Conservation (phyloP, 2,113 vertebrate genomes). For the Ia io region DNA sequence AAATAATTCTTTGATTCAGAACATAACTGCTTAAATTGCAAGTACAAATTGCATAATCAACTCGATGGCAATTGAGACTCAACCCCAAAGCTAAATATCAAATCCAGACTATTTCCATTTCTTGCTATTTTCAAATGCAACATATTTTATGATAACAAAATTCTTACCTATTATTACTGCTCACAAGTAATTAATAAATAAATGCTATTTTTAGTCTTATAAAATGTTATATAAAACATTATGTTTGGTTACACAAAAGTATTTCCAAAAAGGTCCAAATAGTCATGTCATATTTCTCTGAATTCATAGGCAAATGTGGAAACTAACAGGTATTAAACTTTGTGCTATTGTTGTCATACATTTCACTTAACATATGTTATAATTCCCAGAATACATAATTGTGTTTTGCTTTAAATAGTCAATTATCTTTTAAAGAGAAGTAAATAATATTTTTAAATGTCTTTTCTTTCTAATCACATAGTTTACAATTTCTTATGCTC, state of each 20-base stretch:
- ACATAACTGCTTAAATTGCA: background rate
- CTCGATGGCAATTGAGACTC: background rate
- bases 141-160: background rate
- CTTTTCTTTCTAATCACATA: background rate
- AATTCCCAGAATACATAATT: background rate
- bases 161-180: background rate
- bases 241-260: background rate
- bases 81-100: background rate
- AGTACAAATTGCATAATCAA: background rate
- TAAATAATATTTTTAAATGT: background rate
- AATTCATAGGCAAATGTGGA: background rate
- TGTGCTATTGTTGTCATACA: background rate
- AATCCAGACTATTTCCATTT: background rate
- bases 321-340: background rate
- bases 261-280: background rate
- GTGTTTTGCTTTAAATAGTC: background rate
- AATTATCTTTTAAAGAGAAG: background rate
- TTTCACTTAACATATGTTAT: background rate
- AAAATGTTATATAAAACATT: background rate
- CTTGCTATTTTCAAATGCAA: background rate
- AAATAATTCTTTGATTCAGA: background rate
- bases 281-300: background rate
- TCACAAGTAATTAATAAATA: background rate
- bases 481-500: background rate
- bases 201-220: background rate